Conservation (phyloP, 2,797 vertebrate genomes). For the Tadarida brasiliensis region DNA sequence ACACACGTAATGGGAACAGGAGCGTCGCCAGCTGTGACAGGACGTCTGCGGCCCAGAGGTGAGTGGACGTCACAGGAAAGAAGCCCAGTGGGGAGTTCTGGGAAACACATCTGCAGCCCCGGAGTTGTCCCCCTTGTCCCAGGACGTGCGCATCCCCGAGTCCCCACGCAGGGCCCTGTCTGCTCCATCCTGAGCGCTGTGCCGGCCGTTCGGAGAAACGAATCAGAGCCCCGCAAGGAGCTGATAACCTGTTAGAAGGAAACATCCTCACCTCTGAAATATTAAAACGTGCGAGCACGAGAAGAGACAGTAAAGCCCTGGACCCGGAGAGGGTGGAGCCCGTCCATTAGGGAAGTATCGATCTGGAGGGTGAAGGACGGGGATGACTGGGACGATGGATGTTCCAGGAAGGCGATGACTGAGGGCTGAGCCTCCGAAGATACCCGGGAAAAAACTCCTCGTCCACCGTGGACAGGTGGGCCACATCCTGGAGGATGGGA, state of each 20-base stretch:
- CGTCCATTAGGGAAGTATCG: background rate
- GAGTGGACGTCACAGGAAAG: background rate
- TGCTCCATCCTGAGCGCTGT: too few species aligned
- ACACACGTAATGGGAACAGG: background rate
- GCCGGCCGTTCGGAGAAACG: background rate
- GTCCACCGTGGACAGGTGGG: fast-evolving
- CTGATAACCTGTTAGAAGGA: background rate
- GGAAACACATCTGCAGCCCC: background rate
- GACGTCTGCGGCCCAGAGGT: background rate
- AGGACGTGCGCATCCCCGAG: fast-evolving
- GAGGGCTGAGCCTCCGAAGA: fast-evolving
- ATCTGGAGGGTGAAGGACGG: background rate
- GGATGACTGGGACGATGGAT: background rate
- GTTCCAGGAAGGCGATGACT: fast-evolving
- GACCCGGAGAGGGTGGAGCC: background rate
- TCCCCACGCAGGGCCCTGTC: fast-evolving
- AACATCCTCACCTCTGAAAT: background rate
- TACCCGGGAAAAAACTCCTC: fast-evolving
- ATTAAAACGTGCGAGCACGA: background rate
- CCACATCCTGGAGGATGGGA: fast-evolving
- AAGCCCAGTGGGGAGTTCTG: background rate
- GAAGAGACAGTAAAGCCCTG: background rate
- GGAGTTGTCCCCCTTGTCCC: fast-evolving
- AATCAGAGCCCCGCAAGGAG: background rate
- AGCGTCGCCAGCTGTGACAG: background rate